Evolutionary conservation across 2,888 invertebrate species (phyloP), one percentile per base, ranked within the genome.

Genomic region (Myathropa florea): DNA sequence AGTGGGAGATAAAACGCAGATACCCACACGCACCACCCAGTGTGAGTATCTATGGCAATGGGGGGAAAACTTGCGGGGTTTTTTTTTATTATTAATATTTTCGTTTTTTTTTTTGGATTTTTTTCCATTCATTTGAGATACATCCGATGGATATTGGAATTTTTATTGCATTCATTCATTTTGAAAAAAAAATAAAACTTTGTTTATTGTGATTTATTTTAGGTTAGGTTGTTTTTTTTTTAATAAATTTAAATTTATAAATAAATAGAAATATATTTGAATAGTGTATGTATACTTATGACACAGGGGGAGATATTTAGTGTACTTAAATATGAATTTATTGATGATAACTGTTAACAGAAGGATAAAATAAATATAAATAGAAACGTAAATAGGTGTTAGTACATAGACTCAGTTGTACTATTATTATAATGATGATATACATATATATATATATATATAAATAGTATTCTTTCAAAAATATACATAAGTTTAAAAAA

Each of bases 381-480:
- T 73, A 57, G 46, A 7, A 18, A n/a, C 46, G 18, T 55, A 67
- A 78, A 60, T 83, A 21, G 75, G 76, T 76, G 76, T 73, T 81
- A 83, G 78, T 78, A 60, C 70, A 82, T 83, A 73, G 72, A 77
- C 12, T 70, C 68, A 63, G 39, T 53, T 72, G 76, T 85, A 81
- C 73, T 85, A 82, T 73, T 70, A 72, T 60, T 73, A 36, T 78
- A 73, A 75, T 78, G 64, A 64, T 39, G 39, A 67, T 65, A 70
- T 18, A 76, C 14, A 28, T 60, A 59, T 57, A 80, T 76, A 77
- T 72, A 80, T 68, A 63, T 73, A 33, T 33, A 33, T 33, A 33
- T 33, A 24, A 57, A 57, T 24, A 78, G 59, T 85, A 85, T 85
- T 85, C 81, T 85, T 85, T 85, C 77, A 85, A 73, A 84, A 85